Percentiles rank a stretch among this genome's conserved stretches.
Conservation (phyloP, 1,140 invertebrate genomes). For the Scaptodrosophila lebanonensis region DNA sequence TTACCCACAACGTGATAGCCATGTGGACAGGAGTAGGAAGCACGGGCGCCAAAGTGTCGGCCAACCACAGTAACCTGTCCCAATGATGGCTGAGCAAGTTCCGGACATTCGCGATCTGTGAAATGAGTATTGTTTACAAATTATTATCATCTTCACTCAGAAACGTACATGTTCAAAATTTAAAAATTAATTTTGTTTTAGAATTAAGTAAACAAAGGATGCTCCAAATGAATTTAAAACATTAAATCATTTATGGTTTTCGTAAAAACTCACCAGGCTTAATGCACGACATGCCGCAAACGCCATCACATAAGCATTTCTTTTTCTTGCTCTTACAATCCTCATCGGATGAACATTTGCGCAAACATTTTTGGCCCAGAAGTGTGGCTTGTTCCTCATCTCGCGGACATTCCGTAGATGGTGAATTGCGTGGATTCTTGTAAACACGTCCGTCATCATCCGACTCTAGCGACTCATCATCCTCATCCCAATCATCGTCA, state of each 20-base stretch:
- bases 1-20: conserved; percentile 93
- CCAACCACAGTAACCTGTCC: conserved; percentile 86
- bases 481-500: conserved; percentile 82
- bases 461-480: conserved; percentile 79
- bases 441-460: conserved; percentile 84
- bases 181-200: too few relatives aligned
- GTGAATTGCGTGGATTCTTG: conserved; percentile 93
- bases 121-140: not conserved
- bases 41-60: conserved; percentile 85
- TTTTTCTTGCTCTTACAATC: conserved; percentile 98
- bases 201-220: too few relatives aligned
- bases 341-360: conserved; percentile 94
- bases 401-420: conserved; percentile 87
- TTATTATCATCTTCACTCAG: too few relatives aligned
- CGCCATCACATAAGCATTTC: conserved; percentile 96
- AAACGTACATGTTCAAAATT: too few relatives aligned
- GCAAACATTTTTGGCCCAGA: conserved; percentile 90
- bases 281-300: conserved; percentile 97
- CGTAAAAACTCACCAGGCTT: conserved; percentile 85
- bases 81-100: conserved; percentile 83
- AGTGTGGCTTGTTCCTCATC: conserved; percentile 84
- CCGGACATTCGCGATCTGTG: conserved; percentile 90
- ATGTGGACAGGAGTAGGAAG: conserved; percentile 90
- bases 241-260: not conserved
- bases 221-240: not conserved